Percentiles rank a stretch among this genome's conserved stretches.
phyloP scores from a whole-genome alignment of 1,140 invertebrate genomes.

The Drosophila micromelanica region DNA sequence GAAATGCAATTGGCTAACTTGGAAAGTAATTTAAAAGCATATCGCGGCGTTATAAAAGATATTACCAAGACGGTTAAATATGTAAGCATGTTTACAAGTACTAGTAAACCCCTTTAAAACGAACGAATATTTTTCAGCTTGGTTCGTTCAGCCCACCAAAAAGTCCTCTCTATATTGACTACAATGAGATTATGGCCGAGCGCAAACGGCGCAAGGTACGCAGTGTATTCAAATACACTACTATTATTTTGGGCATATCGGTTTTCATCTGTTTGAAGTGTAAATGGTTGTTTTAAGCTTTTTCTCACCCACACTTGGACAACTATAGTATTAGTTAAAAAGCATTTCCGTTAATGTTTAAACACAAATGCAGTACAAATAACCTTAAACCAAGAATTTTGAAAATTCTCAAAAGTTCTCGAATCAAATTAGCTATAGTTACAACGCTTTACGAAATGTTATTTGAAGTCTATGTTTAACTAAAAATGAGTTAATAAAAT shows the following conservation, averaged over 20 bases:
- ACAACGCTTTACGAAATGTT: constrained; percentile 43
- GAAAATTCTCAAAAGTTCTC: constrained; percentile 25
- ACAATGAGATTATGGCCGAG: constrained; percentile 70
- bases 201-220: constrained; percentile 71
- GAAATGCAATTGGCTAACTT: constrained; percentile 45
- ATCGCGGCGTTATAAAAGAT: constrained; percentile 53
- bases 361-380: constrained; percentile 39
- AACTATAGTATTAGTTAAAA: constrained; percentile 23
- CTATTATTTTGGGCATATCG: constrained; percentile 72
- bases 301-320: background rate
- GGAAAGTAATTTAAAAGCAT: constrained; percentile 51
- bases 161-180: constrained; percentile 74
- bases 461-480: constrained; percentile 28
- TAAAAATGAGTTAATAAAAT: constrained; percentile 26
- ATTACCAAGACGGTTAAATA: constrained; percentile 74
- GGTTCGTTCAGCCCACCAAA: constrained; percentile 71
- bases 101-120: background rate
- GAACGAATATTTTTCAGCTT: constrained; percentile 44
- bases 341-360: constrained; percentile 23
- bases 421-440: constrained; percentile 57
- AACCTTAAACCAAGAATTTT: constrained; percentile 20
- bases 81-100: constrained; percentile 43
- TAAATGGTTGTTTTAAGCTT: constrained; percentile 60
- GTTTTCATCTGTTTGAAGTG: constrained; percentile 77
- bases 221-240: constrained; percentile 75